phyloP scores from a whole-genome alignment of 23 tunicate genomes.

The Halocynthia roretzi region DNA sequence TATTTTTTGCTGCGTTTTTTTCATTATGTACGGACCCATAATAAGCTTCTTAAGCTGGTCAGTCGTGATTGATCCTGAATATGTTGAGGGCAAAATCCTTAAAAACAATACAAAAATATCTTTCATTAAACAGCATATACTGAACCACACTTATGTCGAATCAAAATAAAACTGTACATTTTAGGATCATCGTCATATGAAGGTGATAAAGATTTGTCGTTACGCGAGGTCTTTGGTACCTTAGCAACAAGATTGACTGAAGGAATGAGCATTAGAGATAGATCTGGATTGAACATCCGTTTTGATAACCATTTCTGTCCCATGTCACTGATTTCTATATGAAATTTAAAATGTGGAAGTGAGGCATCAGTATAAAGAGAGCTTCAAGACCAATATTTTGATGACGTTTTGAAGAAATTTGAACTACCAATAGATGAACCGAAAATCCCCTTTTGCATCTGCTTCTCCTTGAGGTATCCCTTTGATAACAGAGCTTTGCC shows the following conservation, averaged over 20 bases:
- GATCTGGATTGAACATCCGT: slow-evolving; percentile 31
- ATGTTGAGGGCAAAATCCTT: slow-evolving; percentile 42
- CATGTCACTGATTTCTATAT: slow-evolving; percentile 44
- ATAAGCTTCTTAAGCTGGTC: slow-evolving; percentile 51
- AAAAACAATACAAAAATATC: not conserved
- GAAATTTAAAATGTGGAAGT: not conserved
- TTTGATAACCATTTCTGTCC: slow-evolving; percentile 66
- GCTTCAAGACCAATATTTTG: not conserved
- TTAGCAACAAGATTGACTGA: slow-evolving; percentile 63
- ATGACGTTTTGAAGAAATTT: slow-evolving; percentile 35
- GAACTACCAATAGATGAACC: slow-evolving; percentile 40
- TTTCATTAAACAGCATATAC: not conserved
- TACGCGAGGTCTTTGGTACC: slow-evolving; percentile 57
- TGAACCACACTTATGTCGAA: not conserved
- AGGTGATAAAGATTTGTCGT: slow-evolving; percentile 4
- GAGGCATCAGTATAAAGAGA: not conserved
- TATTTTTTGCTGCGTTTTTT: not conserved
- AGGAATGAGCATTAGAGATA: slow-evolving; percentile 67
- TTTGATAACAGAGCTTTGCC: slow-evolving; percentile 70
- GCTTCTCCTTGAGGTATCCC: slow-evolving; percentile 71
- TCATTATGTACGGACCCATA: slow-evolving; percentile 69
- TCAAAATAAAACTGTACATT: not conserved
- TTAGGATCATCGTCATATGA: not conserved
- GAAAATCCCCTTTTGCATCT: slow-evolving; percentile 38
- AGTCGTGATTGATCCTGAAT: slow-evolving; percentile 29